Conservation (phyloP, 2,797 vertebrate genomes). For the Neosalanx taihuensis region DNA sequence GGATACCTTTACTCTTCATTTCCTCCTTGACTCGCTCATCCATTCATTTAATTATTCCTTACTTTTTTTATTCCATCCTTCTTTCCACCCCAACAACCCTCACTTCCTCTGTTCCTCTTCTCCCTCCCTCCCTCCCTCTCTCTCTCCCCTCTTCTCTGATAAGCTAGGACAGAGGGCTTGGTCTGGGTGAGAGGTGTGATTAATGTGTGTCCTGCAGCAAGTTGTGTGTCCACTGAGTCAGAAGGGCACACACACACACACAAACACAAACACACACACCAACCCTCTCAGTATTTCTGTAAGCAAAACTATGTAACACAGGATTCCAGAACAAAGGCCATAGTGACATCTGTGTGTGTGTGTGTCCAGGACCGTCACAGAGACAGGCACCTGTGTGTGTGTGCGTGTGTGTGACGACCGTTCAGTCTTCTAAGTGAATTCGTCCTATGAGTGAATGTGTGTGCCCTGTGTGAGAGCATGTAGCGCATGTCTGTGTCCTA, state of each 20-base stretch:
- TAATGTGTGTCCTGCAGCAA: constrained; percentile 45
- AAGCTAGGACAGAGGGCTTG: constrained; percentile 52
- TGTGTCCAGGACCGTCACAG: background rate
- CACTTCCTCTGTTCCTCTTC: constrained; percentile 6
- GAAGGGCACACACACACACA: constrained; percentile 26
- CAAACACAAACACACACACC: constrained; percentile 37
- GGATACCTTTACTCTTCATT: background rate
- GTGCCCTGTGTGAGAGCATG: constrained; percentile 4
- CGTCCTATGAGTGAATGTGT: constrained; percentile 5
- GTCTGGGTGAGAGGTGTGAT: constrained; percentile 58
- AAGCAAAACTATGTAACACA: constrained; percentile 11
- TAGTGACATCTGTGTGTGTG: background rate
- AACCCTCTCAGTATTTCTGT: constrained; percentile 63
- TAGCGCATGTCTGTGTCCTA: background rate
- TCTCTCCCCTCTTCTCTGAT: constrained; percentile 38
- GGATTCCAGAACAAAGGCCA: too few species aligned
- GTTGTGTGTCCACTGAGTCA: constrained; percentile 3
- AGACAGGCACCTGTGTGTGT: background rate
- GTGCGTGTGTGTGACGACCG: background rate
- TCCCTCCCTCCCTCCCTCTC: too few species aligned
- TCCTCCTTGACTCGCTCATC: background rate
- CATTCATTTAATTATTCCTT: background rate
- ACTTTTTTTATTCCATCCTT: too few species aligned
- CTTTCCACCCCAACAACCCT: too few species aligned
- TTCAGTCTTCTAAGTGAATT: background rate